Base-by-base conservation (phyloP, 2,888 invertebrate genomes). In the Hydrotaea cyrtoneurina region DNA sequence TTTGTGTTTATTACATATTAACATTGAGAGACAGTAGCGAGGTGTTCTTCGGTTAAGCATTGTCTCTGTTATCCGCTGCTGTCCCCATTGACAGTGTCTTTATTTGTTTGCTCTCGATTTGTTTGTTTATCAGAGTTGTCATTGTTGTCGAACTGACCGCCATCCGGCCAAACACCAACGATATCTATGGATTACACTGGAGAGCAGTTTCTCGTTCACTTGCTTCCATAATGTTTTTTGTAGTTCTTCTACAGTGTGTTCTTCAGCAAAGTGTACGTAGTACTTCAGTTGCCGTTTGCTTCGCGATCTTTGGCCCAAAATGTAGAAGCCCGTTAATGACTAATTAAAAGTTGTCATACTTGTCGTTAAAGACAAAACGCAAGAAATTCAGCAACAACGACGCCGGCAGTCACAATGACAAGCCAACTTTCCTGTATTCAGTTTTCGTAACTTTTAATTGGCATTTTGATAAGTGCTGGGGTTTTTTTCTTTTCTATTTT, bases 311-410 rank as follows among this genome's bases (percentile, higher is more conserved):
- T 59, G 15, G 23, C 26, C 26, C 59, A 64, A 36, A 23, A 31
- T 59, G n/a, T 59, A 15, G n/a, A 72, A 66, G 59, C 53, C 55
- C 78, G 55, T 71, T 78, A 78, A 80, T 74, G 83, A 78, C 43
- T 80, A 64, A 78, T 80, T 83, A 80, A 80, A 78, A 80, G 69
- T 83, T 83, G 78, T 78, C 74, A 77, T 80, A 77, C 59, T 73
- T 26, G 15, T 21, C 23, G 5, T 21, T 21, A 50, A 50, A 55
- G 21, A 21, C 13, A 55, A 19, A 23, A 57, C 43, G 57, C 13
- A 19, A 36, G 36, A 64, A 31, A 39, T 66, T 36, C 19, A 17
- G 31, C 26, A 21, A 66, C 17, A 36, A 8, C n/a, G n/a, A n/a
- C n/a, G n/a, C n/a, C n/a, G n/a, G n/a, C 17, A 31, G n/a, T 31